These are phyloP conservation scores for Bombus haemorrhoidalis DNA, from an alignment of 1,140 invertebrate genomes.

Conservation along the genomic window DNA sequence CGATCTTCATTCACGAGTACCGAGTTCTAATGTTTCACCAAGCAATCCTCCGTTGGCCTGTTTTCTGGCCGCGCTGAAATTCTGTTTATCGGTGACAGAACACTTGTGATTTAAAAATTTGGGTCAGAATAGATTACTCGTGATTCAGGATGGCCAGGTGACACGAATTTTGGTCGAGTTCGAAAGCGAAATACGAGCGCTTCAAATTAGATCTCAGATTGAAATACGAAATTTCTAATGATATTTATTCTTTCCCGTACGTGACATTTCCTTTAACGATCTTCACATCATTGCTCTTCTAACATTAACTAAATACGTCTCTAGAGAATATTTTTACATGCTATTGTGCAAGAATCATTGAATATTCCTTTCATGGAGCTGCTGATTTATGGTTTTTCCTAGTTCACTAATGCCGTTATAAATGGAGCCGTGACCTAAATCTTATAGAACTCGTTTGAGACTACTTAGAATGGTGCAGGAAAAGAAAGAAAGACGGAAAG, in stretches of 20 bases:
- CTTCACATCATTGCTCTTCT: not conserved
- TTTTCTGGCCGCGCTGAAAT: not conserved
- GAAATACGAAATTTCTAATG: not conserved
- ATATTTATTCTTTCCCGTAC: too few species aligned
- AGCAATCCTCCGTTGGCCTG: not conserved
- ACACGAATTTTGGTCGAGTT: not conserved
- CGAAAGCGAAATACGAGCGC: not conserved
- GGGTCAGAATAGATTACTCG: not conserved
- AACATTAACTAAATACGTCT: not conserved
- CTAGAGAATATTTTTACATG: not conserved
- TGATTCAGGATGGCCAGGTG: too few species aligned
- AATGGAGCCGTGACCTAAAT: not conserved
- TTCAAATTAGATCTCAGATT: not conserved
- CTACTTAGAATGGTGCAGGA: not conserved
- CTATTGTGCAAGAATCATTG: not conserved
- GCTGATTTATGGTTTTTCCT: conserved; percentile 1
- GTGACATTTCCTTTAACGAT: too few species aligned
- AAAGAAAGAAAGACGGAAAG: not conserved
- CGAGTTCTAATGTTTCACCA: not conserved
- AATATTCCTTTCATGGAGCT: not conserved
- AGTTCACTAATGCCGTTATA: not conserved
- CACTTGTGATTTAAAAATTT: not conserved
- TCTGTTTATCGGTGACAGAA: not conserved
- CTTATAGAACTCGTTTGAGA: not conserved
- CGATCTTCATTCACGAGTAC: not conserved